Evolutionary conservation across 2,113 vertebrate species (phyloP).

Genomic region (Erpornis zantholeuca): DNA sequence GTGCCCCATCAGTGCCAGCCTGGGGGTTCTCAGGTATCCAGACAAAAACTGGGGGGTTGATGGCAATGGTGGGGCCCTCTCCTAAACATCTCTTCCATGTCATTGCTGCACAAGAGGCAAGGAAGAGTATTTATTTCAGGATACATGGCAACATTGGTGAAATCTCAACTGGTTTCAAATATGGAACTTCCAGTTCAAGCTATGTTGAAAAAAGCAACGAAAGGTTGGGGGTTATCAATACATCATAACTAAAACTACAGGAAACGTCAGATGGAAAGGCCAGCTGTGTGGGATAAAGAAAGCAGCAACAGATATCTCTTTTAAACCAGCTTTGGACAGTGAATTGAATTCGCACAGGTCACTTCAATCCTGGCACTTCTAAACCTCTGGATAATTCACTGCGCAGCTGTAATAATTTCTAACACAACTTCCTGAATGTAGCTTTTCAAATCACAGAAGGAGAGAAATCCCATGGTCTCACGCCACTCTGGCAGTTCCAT

Average conservation of each 20-base stretch:
- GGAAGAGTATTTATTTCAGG: not conserved
- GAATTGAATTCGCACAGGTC: not conserved
- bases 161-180: not conserved
- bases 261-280: not conserved
- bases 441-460: not conserved
- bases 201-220: not conserved
- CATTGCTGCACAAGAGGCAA: not conserved
- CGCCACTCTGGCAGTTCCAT: not conserved
- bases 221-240: not conserved
- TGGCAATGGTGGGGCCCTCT: not conserved
- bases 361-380: not conserved
- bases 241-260: not conserved
- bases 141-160: not conserved
- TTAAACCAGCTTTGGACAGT: not conserved
- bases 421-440: not conserved
- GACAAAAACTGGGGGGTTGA: not conserved
- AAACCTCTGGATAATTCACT: not conserved
- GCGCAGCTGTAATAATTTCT: not conserved
- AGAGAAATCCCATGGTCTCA: not conserved
- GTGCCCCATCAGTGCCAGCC: rapidly evolving
- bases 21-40: not conserved
- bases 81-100: not conserved
- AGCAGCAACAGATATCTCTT: not conserved
- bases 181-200: not conserved
- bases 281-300: not conserved